phyloP scores from a whole-genome alignment of 1,140 invertebrate genomes.

The Cepaea nemoralis region DNA sequence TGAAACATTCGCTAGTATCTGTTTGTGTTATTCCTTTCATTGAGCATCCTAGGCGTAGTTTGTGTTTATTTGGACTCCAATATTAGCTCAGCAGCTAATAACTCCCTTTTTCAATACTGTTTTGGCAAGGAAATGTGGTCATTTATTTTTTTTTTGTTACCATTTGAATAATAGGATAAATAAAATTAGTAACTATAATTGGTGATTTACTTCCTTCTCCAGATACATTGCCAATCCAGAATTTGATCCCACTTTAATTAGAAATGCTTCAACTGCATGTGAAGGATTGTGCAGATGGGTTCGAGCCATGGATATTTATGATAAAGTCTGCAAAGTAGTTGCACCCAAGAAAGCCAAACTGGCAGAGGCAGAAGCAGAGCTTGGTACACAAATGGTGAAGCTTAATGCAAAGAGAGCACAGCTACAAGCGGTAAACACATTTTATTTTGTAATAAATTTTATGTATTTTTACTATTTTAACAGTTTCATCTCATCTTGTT shows the following conservation, averaged over 20 bases:
- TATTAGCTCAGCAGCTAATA: no score
- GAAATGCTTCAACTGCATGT: constrained; percentile 72
- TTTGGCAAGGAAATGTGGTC: no score
- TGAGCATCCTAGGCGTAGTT: no score
- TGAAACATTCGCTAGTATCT: no score
- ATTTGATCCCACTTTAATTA: constrained; percentile 70
- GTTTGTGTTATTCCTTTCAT: no score
- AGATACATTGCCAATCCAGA: constrained; percentile 71
- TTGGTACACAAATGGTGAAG: constrained; percentile 72
- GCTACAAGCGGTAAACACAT: constrained; percentile 59
- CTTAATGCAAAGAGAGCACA: constrained; percentile 72
- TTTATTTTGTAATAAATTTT: background rate
- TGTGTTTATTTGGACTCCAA: no score
- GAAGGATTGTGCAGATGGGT: constrained; percentile 73
- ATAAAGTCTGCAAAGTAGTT: constrained; percentile 73
- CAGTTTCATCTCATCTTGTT: no score
- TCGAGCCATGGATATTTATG: constrained; percentile 74
- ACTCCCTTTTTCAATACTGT: no score
- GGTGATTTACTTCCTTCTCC: constrained; percentile 43
- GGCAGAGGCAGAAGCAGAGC: constrained; percentile 69
- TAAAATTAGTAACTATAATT: background rate
- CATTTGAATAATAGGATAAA: background rate
- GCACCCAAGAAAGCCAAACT: constrained; percentile 75
- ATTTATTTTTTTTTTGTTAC: background rate
- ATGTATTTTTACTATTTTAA: background rate